Evolutionary conservation across 2,113 vertebrate species (phyloP), one percentile per base, ranked within the genome.

Genomic region (Triplophysa tibetana): DNA sequence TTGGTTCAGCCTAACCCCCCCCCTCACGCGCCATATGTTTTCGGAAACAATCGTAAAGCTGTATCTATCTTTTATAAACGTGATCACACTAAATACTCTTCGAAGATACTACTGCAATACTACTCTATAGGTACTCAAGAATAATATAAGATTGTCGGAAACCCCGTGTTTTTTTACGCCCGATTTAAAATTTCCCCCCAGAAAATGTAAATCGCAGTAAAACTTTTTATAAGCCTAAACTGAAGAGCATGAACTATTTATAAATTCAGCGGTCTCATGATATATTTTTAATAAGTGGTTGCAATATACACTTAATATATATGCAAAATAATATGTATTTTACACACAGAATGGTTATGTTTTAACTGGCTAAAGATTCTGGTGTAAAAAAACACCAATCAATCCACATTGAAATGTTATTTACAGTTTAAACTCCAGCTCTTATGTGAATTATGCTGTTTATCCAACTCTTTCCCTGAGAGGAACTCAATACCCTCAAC

Each of bases 401-500:
- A 19, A 69, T 68, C 29, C 52, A 33, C 11, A 61, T 24, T 52
- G 52, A 61, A 17, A 65, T 54, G 9, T 21, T 61, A 7, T 77
- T 69, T 19, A 52, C 29, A 11, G 23, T 23, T 24, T 64, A 72
- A 38, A 38, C 7, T 38, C 23, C 19, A 1, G 38, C 8, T 12
- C 58, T 45, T 41, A 54, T 17, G 38, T 70, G 24, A 45, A 24
- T 77, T 43, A 3, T 60, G 48, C 50, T 79, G 76, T 79, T 75
- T 66, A 19, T 81, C 16, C 21, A 60, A 21, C 3, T 54, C 26
- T 78, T 41, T 76, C 80, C 33, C 6, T 3, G 24, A 70, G 68
- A 43, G 83, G 69, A 76, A 84, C 11, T 1, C 13, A 72, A 82
- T 60, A 24, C 64, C 16, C 21, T 14, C 24, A 50, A 79, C 2